phyloP scores from a whole-genome alignment of 2,797 vertebrate species.

The Delichon dasypus region DNA sequence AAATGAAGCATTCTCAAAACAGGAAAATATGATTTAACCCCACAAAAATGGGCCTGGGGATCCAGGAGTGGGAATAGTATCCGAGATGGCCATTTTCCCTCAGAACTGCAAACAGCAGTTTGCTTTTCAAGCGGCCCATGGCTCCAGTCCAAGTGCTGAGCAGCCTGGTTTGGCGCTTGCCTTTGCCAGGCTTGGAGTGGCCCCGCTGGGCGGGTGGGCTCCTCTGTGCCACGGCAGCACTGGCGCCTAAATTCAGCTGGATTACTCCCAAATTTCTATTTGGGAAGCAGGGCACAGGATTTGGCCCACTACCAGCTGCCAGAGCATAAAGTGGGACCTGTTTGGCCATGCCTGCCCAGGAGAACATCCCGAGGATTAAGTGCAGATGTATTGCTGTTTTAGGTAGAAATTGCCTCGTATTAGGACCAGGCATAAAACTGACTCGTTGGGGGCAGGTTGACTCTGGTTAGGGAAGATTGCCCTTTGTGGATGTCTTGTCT shows the following conservation, averaged over 20 bases:
- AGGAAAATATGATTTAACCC: constrained; percentile 71
- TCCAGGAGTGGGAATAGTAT: constrained; percentile 9
- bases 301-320: background rate
- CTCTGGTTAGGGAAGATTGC: background rate
- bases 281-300: background rate
- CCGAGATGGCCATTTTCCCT: background rate
- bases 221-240: background rate
- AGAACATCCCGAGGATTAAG: background rate
- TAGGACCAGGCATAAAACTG: background rate
- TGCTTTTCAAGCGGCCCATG: background rate
- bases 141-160: background rate
- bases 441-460: background rate
- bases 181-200: background rate
- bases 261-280: background rate
- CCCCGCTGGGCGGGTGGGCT: background rate
- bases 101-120: background rate
- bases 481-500: background rate
- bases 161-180: background rate
- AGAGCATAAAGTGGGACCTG: background rate
- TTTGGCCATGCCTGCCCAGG: background rate
- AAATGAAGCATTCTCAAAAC: constrained; percentile 58
- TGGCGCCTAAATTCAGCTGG: background rate
- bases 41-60: constrained; percentile 61
- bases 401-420: background rate
- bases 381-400: background rate